Evolutionary conservation across 2,888 invertebrate genomes (phyloP).

Genomic region (Phortica magna): DNA sequence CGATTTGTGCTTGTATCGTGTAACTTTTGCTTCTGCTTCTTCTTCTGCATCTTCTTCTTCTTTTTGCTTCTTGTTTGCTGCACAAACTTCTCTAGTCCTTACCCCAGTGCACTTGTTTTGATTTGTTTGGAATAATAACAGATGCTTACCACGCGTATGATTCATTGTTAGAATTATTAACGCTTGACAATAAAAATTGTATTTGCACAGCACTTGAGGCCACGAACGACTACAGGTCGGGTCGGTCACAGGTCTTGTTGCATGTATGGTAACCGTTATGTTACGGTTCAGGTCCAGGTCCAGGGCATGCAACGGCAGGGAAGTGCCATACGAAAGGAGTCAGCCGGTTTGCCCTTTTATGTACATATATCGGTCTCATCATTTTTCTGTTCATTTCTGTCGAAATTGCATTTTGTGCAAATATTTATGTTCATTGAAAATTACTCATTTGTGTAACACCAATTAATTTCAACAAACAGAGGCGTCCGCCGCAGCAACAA

Average conservation of each 20-base stretch:
- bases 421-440: constrained; percentile 75
- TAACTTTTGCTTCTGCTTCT: constrained; percentile 33
- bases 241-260: not conserved
- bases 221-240: constrained; percentile 10
- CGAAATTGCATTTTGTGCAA: constrained; percentile 74
- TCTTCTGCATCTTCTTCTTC: not conserved
- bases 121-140: constrained; percentile 77
- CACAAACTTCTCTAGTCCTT: not conserved
- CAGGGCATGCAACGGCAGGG: too few species aligned
- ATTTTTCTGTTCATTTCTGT: constrained; percentile 41
- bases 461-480: constrained; percentile 70
- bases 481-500: constrained; percentile 36
- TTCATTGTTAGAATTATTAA: constrained; percentile 76
- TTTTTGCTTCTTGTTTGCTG: not conserved
- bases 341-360: too few species aligned
- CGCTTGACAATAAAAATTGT: constrained; percentile 74
- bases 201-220: constrained; percentile 68
- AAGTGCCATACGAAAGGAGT: too few species aligned
- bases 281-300: too few species aligned
- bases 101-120: constrained; percentile 75
- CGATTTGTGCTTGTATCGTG: constrained; percentile 67
- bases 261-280: too few species aligned
- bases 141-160: constrained; percentile 75
- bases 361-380: not conserved
- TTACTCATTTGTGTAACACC: constrained; percentile 74